These are phyloP conservation scores for Scomber colias DNA, from an alignment of 2,113 vertebrate genomes.

Conservation along the genomic window DNA sequence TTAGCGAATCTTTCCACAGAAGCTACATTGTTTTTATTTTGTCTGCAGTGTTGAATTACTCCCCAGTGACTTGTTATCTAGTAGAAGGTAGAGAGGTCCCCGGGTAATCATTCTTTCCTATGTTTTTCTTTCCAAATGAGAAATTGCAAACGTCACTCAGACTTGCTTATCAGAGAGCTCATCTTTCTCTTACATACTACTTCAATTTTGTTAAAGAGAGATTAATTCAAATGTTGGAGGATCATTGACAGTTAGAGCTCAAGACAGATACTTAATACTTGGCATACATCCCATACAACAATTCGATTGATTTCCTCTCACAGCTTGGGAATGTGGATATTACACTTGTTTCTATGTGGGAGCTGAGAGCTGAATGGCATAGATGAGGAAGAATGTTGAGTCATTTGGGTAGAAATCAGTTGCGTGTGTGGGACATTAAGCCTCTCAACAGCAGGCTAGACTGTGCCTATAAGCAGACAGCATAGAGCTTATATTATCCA, in stretches of 20 bases:
- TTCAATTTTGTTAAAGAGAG: background rate
- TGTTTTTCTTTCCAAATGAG: background rate
- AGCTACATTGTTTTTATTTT: background rate
- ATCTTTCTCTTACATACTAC: background rate
- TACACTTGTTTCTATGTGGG: conserved; percentile 33
- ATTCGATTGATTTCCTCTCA: background rate
- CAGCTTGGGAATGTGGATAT: background rate
- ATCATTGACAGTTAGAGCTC: background rate
- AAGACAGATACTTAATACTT: background rate
- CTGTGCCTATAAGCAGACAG: conserved; percentile 1
- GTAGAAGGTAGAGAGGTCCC: background rate
- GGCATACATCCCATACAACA: background rate
- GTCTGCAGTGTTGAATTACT: background rate
- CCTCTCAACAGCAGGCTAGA: conserved; percentile 8
- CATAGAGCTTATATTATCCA: conserved; percentile 29
- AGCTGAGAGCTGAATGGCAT: background rate
- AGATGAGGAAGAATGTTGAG: conserved; percentile 10
- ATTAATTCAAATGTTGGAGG: background rate
- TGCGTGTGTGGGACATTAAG: conserved; percentile 21
- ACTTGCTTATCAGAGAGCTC: accelerated
- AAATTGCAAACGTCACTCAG: background rate
- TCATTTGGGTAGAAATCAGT: conserved; percentile 20
- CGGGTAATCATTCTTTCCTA: background rate
- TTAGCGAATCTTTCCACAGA: background rate
- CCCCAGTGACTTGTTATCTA: background rate